Evolutionary conservation across 2,797 vertebrate species (phyloP), one percentile per base, ranked within the genome.

Genomic region (Liasis olivaceus): DNA sequence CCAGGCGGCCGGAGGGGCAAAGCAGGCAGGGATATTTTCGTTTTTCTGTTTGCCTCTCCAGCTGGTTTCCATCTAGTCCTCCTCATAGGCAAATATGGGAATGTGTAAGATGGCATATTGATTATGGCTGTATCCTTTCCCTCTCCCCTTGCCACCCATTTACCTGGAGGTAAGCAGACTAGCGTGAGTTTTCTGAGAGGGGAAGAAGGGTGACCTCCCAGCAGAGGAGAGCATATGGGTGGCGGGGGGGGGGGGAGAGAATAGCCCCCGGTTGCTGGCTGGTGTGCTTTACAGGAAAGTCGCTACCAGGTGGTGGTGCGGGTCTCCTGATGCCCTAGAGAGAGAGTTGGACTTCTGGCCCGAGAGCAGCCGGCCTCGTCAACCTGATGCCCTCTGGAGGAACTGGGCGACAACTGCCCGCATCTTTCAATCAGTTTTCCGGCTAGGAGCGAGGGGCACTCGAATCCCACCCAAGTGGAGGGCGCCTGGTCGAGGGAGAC

Each of bases 51-150:
- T 56, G 63, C 63, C 81, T 86, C 77, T 54, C 92, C 92, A 93
- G 92, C 92, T 93, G 92, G 89, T 91, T 93, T 91, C 90, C 87
- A 91, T 93, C 93, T 91, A 91, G 22, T 56, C 62, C 22, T 69
- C 63, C 47, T 86, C 36, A 5, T 62, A 85, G 72, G 63, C 90
- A 91, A 51, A 47, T 22, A 59, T 28, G 36, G n/a, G 86, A 31
- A 72, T 54, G 17, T 56, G 47, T 42, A 87, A 77, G 84, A 86
- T 81, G 69, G 60, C 56, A 47, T 89, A 31, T 58, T 64, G 89
- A 63, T 72, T 60, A 54, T 47, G 63, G 54, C 60, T 51, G 24
- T 60, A 36, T 36, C 20, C 77, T 64, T 66, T 66, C 15, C 51
- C 85, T 87, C 58, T 36, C 17, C 7, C 2, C 72, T 22, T 77